Conservation (phyloP, 2,113 vertebrate species). For the Etheostoma spectabile region DNA sequence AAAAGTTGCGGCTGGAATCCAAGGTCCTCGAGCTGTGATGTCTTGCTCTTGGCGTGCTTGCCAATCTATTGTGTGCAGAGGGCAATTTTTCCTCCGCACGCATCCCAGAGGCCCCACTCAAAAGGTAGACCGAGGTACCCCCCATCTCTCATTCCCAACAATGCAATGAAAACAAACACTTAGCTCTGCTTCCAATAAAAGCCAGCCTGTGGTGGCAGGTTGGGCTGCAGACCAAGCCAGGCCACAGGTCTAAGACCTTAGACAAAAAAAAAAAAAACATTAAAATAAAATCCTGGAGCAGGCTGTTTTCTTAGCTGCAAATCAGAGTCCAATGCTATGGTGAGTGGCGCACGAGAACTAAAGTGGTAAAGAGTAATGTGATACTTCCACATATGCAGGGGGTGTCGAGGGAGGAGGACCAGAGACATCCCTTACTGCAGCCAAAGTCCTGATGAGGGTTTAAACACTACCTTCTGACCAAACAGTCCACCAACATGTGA, state of each 20-base stretch:
- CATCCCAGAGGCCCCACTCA: constrained; percentile 75
- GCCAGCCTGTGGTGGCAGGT: constrained; percentile 68
- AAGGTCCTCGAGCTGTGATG: constrained; percentile 76
- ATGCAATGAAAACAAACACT: constrained; percentile 80
- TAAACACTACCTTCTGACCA: constrained; percentile 84
- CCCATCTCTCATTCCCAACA: constrained; percentile 75
- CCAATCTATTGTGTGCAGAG: constrained; percentile 76
- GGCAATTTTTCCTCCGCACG: constrained; percentile 79
- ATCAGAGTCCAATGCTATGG: constrained; percentile 64
- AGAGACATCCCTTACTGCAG: constrained; percentile 76
- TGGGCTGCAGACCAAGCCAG: constrained; percentile 71
- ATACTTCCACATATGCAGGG: constrained; percentile 83
- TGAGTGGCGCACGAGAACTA: constrained; percentile 66
- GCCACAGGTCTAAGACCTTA: constrained; percentile 74
- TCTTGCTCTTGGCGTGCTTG: constrained; percentile 71
- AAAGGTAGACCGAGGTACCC: constrained; percentile 76
- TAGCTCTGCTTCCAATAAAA: constrained; percentile 82
- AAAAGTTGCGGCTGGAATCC: constrained; percentile 68
- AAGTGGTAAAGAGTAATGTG: constrained; percentile 74
- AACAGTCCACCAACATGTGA: constrained; percentile 66
- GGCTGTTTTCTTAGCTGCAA: constrained; percentile 81
- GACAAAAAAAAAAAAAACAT: constrained; percentile 2
- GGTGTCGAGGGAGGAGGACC: constrained; percentile 67
- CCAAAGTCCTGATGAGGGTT: constrained; percentile 76
- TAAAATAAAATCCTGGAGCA: constrained; percentile 11